Base-by-base conservation (phyloP, 2,888 invertebrate genomes). In the Eubasilissa splendida region DNA sequence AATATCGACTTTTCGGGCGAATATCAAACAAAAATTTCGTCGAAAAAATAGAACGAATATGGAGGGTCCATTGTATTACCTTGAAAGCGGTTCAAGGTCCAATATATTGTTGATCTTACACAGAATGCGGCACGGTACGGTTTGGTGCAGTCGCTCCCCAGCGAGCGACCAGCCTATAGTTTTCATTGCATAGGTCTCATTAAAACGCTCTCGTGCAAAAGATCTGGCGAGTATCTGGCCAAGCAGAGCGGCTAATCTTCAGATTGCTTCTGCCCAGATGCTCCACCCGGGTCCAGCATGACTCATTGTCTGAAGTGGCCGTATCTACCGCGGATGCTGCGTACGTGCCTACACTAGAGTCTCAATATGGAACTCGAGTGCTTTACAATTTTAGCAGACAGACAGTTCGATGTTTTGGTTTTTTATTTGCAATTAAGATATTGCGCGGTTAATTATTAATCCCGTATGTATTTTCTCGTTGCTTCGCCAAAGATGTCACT, bases 291-390 rank as follows among this genome's bases (percentile, higher is more conserved):
- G 3, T 22, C 11, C 52, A 3, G 33, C 52, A 33, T 79, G 79
- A 79, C 42, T 79, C 79, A 79, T 9, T n/a, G 14, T 42, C 56
- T 71, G 52, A 79, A 75, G 75, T 79, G 79, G 50, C 58, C 31
- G 63, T 33, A 60, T 22, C 60, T 7, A 1, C n/a, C 11, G 12
- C 12, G 11, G 33, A 31, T 8, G 65, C 65, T 7, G 9, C 65
- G 33, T 31, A 4, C 14, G 68, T 52, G 68, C 33, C 42, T 4
- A 50, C 50, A 68, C 71, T 54, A 53, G 71, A 71, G 53, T 59
- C 66, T 63, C 42, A 56, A 74, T 75, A 65, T 68, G 63, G 56
- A 79, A 59, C 66, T 79, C 75, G 58, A 79, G 79, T 79, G 68
- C 50, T 66, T 65, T 63, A 68, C 79, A 14, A 52, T 66, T 79